Percentiles rank a stretch among this genome's conserved stretches.
phyloP scores from a whole-genome alignment of 2,797 vertebrate genomes.

The Hydrolagus colliei region DNA sequence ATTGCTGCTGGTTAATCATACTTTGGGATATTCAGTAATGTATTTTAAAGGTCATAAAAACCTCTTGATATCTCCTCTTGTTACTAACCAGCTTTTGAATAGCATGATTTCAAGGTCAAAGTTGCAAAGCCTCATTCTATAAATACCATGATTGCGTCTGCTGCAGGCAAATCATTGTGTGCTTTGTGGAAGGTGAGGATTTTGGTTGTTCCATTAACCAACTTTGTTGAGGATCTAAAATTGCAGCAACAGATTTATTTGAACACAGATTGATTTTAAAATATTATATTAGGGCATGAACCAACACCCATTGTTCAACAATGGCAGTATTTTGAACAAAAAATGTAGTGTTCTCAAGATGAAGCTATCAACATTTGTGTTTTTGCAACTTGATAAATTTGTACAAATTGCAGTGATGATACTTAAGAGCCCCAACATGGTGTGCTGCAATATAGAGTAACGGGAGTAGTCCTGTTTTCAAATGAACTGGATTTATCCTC shows the following conservation, averaged over 20 bases:
- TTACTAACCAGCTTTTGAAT: neutral
- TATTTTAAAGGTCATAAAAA: neutral
- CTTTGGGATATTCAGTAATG: neutral
- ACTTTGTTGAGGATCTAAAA: neutral
- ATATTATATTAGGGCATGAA: neutral
- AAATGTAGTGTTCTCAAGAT: neutral
- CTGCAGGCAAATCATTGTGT: slow-evolving; percentile 21
- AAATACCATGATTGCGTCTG: slow-evolving; percentile 15
- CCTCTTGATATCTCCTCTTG: neutral
- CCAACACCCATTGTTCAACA: neutral
- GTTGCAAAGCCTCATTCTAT: slow-evolving; percentile 10
- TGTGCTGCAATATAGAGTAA: no score
- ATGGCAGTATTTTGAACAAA: neutral
- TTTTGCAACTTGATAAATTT: neutral
- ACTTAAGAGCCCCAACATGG: no score
- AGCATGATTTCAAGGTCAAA: slow-evolving; percentile 18
- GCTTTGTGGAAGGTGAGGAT: slow-evolving; percentile 9
- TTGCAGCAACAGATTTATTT: neutral
- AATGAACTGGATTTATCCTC: no score
- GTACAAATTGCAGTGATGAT: no score
- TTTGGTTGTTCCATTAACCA: neutral
- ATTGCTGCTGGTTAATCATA: neutral
- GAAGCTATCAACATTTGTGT: neutral
- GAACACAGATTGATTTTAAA: neutral
- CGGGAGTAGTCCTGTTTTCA: no score